These are phyloP conservation scores for Aporrectodea caliginosa DNA, from an alignment of 1,140 invertebrate species.

Conservation along the genomic window DNA sequence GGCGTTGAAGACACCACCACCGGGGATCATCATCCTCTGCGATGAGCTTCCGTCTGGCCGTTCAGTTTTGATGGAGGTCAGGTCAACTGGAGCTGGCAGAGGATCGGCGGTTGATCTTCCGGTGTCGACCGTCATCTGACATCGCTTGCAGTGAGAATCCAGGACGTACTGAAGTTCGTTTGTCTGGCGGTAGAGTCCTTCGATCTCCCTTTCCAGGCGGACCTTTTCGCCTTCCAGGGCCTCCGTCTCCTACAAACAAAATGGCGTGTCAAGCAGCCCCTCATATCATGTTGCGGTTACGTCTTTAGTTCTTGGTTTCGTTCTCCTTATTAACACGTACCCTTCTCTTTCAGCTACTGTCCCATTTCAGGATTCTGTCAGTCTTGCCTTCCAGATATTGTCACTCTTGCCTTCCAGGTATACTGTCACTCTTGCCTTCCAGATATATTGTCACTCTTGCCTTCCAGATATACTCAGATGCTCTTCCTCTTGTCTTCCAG, in stretches of 20 bases:
- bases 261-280: too few relatives aligned
- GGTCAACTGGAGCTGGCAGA: background rate
- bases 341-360: background rate
- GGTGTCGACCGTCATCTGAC: constrained; percentile 2
- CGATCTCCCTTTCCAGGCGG: constrained; percentile 74
- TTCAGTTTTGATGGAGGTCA: background rate
- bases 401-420: too few relatives aligned
- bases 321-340: background rate
- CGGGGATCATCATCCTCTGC: background rate
- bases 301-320: too few relatives aligned
- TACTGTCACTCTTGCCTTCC: too few relatives aligned
- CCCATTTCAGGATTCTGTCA: too few relatives aligned
- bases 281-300: too few relatives aligned
- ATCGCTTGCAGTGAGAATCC: constrained; percentile 61
- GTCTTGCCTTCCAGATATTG: too few relatives aligned
- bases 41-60: background rate
- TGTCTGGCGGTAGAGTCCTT: constrained; percentile 68
- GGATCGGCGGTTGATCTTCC: background rate
- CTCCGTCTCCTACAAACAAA: constrained; percentile 71
- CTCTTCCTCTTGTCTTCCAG: too few relatives aligned
- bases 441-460: too few relatives aligned
- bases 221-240: constrained; percentile 78
- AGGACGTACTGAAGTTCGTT: constrained; percentile 77
- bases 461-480: too few relatives aligned
- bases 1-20: too few relatives aligned